Evolutionary conservation across 2,797 vertebrate genomes (phyloP).

Genomic region (Neolamprologus multifasciatus): DNA sequence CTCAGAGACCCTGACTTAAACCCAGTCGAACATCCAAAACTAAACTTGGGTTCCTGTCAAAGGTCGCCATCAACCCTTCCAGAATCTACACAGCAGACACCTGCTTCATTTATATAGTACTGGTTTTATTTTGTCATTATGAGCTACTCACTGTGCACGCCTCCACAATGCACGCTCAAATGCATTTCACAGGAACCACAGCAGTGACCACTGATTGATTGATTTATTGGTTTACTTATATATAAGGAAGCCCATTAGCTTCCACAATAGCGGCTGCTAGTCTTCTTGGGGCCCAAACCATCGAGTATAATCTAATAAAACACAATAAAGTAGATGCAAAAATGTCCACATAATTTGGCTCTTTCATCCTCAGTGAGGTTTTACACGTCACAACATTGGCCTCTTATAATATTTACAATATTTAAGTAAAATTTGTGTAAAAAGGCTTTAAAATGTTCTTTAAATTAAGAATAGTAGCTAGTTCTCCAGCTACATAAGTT

Average conservation of each 20-base stretch:
- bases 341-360: neutral
- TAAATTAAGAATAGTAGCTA: neutral
- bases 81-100: neutral
- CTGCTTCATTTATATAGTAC: neutral
- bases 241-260: neutral
- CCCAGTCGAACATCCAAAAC: neutral
- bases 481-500: neutral
- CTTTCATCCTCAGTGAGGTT: neutral
- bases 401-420: rapidly evolving
- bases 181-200: neutral
- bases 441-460: neutral
- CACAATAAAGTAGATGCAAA: neutral
- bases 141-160: neutral
- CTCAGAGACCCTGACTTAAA: neutral
- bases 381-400: neutral
- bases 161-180: neutral
- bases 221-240: neutral
- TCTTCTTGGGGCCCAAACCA: rapidly evolving
- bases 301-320: neutral
- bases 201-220: neutral
- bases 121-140: neutral
- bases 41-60: rapidly evolving
- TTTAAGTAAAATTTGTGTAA: neutral
- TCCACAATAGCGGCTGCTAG: rapidly evolving
- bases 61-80: neutral